Conservation (phyloP, 1,140 invertebrate genomes). For the Apis cerana region DNA sequence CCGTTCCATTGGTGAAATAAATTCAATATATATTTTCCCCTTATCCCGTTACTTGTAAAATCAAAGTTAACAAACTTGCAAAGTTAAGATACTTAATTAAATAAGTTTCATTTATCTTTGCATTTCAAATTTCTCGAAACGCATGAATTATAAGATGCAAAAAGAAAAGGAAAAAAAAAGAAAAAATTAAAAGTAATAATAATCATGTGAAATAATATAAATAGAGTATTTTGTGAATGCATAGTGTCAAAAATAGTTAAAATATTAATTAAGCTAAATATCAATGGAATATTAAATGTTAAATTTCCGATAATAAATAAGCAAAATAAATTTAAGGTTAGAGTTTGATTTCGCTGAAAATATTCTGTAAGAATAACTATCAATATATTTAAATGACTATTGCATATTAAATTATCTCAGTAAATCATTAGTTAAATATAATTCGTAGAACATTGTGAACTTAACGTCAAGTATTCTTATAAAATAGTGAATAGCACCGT, state of each 20-base stretch:
- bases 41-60: not conserved
- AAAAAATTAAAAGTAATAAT: not conserved
- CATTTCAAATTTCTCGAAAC: not conserved
- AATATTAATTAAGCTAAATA: not conserved
- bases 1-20: not conserved
- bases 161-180: too few relatives aligned
- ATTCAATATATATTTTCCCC: not conserved
- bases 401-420: too few relatives aligned
- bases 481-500: not conserved
- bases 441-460: too few relatives aligned
- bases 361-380: too few relatives aligned
- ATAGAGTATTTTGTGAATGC: slow-evolving; percentile 4
- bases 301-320: not conserved
- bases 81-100: not conserved
- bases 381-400: too few relatives aligned
- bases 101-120: not conserved
- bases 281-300: not conserved
- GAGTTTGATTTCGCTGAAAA: not conserved
- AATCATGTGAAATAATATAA: not conserved
- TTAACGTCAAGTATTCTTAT: not conserved
- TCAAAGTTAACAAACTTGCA: not conserved
- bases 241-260: not conserved
- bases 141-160: not conserved
- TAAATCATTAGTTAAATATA: too few relatives aligned
- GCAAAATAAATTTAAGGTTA: not conserved